Base-by-base conservation (phyloP, 2,113 vertebrate species). In the Nettapus auritus region DNA sequence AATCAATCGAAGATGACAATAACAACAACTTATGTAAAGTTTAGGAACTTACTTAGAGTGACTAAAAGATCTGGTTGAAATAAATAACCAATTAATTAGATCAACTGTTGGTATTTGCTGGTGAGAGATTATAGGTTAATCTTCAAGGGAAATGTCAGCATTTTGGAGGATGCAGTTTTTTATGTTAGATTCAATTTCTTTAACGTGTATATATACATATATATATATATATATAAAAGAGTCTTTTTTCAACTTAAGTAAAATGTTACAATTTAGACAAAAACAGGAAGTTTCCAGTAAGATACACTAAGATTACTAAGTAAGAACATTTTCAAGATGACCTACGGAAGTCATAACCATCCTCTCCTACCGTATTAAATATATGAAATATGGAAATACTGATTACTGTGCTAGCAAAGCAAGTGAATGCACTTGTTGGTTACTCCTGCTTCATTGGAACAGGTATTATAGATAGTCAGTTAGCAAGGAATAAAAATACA, bases 231-330 rank as follows among this genome's bases (percentile, higher is more conserved):
- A 63, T 1, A 74, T 63, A 20, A 31, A 26, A 33, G 7, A 57
- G 17, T 15, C 19, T 11, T 46, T 20, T 46, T 46, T 46, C 44
- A 46, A 48, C 20, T 48, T 48, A 48, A 48, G 20, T 48, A 22
- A 48, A 90, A 70, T 4, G 3, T 19, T 68, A 63, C 6, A 34
- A 63, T 29, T 62, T 26, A 63, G 9, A 48, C 88, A 33, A 86
- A 78, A 66, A 1, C 0, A 14, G 64, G 44, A 79, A 2, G 14
- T 44, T 38, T 69, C n/a, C 14, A 0, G 1, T 60, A 75, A 86
- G 74, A 79, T 29, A 68, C 66, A 62, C 6, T n/a, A n/a, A n/a
- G n/a, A 44, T 16, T 36, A 85, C 9, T 53, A 21, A 69, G 25
- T 8, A 59, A 23, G 3, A 92, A 15, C 16, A 12, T 56, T 92